phyloP scores from a whole-genome alignment of 92 coral and sea anemone species.

The Porites rus region DNA sequence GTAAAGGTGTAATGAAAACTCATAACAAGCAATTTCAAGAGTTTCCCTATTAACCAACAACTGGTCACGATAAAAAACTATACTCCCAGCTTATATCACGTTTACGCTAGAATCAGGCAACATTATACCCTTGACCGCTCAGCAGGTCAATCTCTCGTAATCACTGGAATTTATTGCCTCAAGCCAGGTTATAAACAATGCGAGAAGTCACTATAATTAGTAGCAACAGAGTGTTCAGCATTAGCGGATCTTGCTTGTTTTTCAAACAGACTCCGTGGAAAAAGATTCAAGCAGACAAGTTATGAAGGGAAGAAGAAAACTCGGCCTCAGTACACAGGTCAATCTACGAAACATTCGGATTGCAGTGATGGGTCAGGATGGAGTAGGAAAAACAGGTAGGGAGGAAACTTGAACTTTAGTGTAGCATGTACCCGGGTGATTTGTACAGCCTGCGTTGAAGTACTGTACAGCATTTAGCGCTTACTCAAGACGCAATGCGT shows the following conservation, averaged over 20 bases:
- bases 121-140: neutral
- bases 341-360: slow-evolving; percentile 70
- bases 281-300: slow-evolving; percentile 30
- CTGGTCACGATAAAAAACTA: neutral
- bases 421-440: neutral
- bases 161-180: slow-evolving; percentile 25
- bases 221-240: neutral
- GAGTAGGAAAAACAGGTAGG: slow-evolving; percentile 96
- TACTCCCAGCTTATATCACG: neutral
- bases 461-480: neutral
- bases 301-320: slow-evolving; percentile 79
- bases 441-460: too few species aligned
- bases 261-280: slow-evolving; percentile 23
- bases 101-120: slow-evolving; percentile 4
- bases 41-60: neutral
- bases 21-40: too few species aligned
- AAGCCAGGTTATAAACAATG: slow-evolving; percentile 17
- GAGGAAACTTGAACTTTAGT: neutral
- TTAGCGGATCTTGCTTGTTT: neutral
- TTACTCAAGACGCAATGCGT: too few species aligned
- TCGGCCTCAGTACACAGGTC: slow-evolving; percentile 54
- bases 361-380: slow-evolving; percentile 91
- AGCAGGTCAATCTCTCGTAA: neutral
- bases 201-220: neutral
- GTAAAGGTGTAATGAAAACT: too few species aligned